phyloP scores from a whole-genome alignment of 2,113 vertebrate genomes.

The Corythornis vintsioides region DNA sequence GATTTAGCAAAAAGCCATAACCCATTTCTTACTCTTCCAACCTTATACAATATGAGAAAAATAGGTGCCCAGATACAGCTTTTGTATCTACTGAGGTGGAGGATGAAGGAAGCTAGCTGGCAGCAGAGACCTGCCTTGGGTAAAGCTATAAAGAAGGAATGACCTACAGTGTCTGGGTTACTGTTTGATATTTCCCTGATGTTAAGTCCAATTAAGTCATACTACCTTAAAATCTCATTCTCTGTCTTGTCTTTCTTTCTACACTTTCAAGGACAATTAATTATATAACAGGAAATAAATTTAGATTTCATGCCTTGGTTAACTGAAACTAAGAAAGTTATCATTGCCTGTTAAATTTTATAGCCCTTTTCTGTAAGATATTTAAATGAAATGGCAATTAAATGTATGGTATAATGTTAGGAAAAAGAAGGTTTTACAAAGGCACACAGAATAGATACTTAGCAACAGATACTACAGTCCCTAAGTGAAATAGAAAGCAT shows the following conservation, averaged over 20 bases:
- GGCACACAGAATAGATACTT: background rate
- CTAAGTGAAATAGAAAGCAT: background rate
- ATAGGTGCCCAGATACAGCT: background rate
- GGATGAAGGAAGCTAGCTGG: background rate
- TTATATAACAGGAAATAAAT: conserved; percentile 16
- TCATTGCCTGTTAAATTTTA: conserved; percentile 56
- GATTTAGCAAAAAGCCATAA: background rate
- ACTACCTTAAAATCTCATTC: background rate
- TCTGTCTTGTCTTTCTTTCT: background rate
- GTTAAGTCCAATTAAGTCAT: background rate
- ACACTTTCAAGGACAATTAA: conserved; percentile 37
- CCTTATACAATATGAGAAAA: background rate
- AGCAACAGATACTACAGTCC: background rate
- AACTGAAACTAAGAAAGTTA: conserved; percentile 42
- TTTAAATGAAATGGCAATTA: conserved; percentile 47
- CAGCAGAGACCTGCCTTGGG: background rate
- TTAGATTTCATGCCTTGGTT: conserved; percentile 27
- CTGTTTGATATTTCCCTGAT: background rate
- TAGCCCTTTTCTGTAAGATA: background rate
- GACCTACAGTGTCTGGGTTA: background rate
- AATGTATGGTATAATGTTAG: background rate
- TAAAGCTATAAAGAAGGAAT: background rate
- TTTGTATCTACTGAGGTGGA: background rate
- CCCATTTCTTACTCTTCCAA: background rate
- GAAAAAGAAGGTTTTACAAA: background rate